phyloP scores from a whole-genome alignment of 2,888 invertebrate species.

The Alentia gelatinosa region DNA sequence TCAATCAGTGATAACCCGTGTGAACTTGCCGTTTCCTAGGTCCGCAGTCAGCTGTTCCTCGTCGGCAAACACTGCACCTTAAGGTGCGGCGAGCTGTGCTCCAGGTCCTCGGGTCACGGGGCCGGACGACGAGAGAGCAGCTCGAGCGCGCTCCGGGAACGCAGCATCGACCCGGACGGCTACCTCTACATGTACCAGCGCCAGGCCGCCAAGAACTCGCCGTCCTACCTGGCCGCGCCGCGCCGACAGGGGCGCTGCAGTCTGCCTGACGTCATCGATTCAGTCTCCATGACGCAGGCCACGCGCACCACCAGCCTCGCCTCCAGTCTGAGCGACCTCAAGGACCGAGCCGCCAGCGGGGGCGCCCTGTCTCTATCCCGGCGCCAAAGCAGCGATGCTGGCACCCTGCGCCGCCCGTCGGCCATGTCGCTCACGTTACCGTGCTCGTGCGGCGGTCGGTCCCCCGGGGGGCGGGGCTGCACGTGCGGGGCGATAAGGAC shows the following conservation, averaged over 20 bases:
- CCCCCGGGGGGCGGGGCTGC: background rate
- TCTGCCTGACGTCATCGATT: conserved; percentile 35
- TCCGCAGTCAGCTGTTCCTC: conserved; percentile 36
- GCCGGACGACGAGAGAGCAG: background rate
- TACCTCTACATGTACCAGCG: conserved; percentile 32
- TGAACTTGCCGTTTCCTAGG: background rate
- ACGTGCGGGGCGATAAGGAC: background rate
- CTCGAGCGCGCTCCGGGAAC: background rate
- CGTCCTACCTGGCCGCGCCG: background rate
- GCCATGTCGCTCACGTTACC: background rate
- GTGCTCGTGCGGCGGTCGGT: background rate
- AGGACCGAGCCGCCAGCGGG: background rate
- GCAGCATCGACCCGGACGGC: conserved; percentile 14
- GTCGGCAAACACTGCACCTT: background rate
- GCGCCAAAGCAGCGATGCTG: background rate
- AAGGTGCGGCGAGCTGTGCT: background rate
- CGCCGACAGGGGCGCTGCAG: background rate
- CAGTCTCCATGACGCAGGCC: background rate
- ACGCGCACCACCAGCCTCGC: conserved; percentile 29
- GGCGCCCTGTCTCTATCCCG: background rate
- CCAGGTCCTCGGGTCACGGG: background rate
- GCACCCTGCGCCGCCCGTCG: background rate
- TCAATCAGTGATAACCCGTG: too few species aligned
- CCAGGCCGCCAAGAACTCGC: background rate
- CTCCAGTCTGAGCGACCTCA: conserved; percentile 12